Conservation (phyloP, 2,113 vertebrate genomes). For the Microtus ochrogaster region DNA sequence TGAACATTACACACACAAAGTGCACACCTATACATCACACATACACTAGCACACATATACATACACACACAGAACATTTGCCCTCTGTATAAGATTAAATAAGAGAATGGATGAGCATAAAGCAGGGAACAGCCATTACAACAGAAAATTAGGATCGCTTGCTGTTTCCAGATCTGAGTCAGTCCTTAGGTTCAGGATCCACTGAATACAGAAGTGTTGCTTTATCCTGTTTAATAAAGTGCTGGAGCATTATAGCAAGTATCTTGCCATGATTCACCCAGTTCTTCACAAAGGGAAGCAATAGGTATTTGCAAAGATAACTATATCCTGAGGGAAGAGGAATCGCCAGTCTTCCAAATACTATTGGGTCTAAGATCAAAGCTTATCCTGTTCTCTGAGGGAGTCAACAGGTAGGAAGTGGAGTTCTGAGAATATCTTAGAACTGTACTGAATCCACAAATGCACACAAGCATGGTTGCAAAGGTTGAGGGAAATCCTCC, state of each 20-base stretch:
- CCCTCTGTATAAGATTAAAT: not conserved
- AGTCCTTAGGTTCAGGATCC: not conserved
- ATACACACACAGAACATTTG: not conserved
- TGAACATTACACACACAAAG: not conserved
- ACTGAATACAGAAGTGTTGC: not conserved
- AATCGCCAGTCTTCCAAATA: not conserved
- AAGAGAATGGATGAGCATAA: not conserved
- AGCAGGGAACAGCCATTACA: not conserved
- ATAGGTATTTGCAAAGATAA: not conserved
- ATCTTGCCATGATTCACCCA: not conserved
- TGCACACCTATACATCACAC: not conserved
- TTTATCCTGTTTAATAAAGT: not conserved
- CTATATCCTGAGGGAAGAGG: not conserved
- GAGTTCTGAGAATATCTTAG: not conserved
- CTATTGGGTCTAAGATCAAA: not conserved
- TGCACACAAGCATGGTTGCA: not conserved
- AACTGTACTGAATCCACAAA: not conserved
- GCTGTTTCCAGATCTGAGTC: not conserved
- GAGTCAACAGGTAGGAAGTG: not conserved
- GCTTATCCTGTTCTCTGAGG: not conserved
- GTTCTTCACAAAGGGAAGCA: not conserved
- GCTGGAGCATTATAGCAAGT: not conserved
- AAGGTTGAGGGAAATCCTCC: not conserved
- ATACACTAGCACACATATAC: not conserved
- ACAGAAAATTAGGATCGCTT: conserved; percentile 4